Base-by-base conservation (phyloP, 2,797 vertebrate species). In the Dallia pectoralis region DNA sequence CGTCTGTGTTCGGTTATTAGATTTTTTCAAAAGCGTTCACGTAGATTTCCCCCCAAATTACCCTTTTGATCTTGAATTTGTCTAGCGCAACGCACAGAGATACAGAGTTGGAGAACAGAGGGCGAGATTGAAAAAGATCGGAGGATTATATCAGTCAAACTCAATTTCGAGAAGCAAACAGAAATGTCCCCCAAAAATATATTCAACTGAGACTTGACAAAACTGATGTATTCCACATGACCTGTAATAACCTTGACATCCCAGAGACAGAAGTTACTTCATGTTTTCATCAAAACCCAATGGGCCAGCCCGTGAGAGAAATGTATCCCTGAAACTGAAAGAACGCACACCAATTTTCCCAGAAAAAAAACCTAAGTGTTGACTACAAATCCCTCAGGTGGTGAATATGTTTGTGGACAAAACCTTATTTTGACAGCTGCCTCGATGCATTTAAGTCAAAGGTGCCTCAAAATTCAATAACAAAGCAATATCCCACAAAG, bases 201-300 rank as follows among this genome's bases (percentile, higher is more conserved):
- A 85, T 82, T 86, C 78, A 75, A 70, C 78, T 48, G 75, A 81
- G 77, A 74, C 75, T 85, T 83, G 82, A 79, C 76, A 61, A 74
- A 83, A 76, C 82, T 72, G 77, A 79, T 79, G 79, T 87, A 86
- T 88, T 89, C 84, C 83, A 77, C 77, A 84, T 87, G 87, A 89
- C 51, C 53, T 59, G 51, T 49, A 44, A 62, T 9, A 53, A 67
- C 88, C 84, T 84, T 73, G 70, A 78, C 83, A 77, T 81, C 82
- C 84, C 81, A 77, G 74, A 83, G 82, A 29, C 53, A 27, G 44
- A 51, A 53, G n/a, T 56, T 56, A 19, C 48, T 61, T 14, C 33
- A 80, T 88, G 48, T 83, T 89, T 75, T 16, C 79, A 71, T 74
- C 79, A 81, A 87, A 87, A 85, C 87, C 82, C 83, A 73, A 75